Conservation (phyloP, 2,888 invertebrate genomes). For the Drosophila conformis region DNA sequence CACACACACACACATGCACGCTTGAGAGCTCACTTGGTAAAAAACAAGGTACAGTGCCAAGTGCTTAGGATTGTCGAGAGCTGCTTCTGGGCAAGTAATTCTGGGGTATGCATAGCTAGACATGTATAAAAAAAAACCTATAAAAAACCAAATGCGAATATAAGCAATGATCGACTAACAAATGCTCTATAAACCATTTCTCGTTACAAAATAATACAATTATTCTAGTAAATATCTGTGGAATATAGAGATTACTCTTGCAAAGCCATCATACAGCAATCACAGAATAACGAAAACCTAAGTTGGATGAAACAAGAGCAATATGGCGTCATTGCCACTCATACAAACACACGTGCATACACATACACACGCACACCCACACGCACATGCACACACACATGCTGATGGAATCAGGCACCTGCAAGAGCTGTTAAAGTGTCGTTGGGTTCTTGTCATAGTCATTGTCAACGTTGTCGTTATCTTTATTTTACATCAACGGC, state of each 20-base stretch:
- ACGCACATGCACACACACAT: background rate
- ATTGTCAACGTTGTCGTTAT: constrained; percentile 79
- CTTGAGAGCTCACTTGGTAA: constrained; percentile 22
- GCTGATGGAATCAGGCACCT: constrained; percentile 56
- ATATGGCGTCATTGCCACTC: background rate
- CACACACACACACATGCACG: constrained; percentile 11
- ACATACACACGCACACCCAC: background rate
- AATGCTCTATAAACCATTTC: constrained; percentile 10
- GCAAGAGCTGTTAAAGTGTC: constrained; percentile 78
- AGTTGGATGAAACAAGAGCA: background rate
- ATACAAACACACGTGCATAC: background rate
- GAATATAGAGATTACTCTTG: background rate
- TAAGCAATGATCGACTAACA: constrained; percentile 2
- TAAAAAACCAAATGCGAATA: background rate
- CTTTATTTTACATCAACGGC: constrained; percentile 79
- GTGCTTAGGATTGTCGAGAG: constrained; percentile 43
- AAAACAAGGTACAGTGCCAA: constrained; percentile 62
- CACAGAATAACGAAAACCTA: background rate
- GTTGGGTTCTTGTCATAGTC: constrained; percentile 77
- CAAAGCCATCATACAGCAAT: background rate
- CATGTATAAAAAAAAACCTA: constrained; percentile 4
- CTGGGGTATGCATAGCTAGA: constrained; percentile 2
- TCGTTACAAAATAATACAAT: background rate
- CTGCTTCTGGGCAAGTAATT: constrained; percentile 32
- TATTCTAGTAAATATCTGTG: background rate